Conservation (phyloP, 2,113 vertebrate genomes). For the Gallinago media region DNA sequence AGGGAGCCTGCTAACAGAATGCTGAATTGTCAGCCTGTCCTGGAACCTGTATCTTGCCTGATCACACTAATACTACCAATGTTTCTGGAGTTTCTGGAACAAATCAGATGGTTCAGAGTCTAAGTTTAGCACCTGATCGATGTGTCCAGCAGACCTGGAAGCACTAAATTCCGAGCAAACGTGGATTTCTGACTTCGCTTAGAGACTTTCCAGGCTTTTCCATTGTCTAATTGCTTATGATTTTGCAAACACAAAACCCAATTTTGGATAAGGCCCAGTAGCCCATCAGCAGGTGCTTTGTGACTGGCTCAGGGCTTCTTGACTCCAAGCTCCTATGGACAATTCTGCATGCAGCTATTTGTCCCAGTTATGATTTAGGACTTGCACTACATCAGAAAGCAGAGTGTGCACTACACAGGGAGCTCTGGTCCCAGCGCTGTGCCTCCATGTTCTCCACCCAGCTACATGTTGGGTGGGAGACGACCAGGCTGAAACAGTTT, state of each 20-base stretch:
- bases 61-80: neutral
- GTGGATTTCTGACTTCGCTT: neutral
- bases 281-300: neutral
- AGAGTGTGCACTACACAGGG: neutral
- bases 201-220: neutral
- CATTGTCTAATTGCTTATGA: neutral
- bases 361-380: neutral
- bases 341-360: neutral
- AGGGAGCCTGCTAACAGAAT: neutral
- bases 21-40: neutral
- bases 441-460: neutral
- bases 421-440: rapidly evolving
- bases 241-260: neutral
- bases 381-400: neutral
- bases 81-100: neutral
- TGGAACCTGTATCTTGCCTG: neutral
- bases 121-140: neutral
- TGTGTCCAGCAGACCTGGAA: neutral
- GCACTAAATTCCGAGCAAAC: neutral
- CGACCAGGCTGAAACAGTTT: neutral
- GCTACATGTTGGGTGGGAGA: neutral
- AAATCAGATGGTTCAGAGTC: neutral
- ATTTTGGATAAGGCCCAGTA: neutral
- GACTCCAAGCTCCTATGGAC: neutral
- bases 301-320: neutral